phyloP scores from a whole-genome alignment of 2,113 vertebrate species.

The Gallinago jamesoni region DNA sequence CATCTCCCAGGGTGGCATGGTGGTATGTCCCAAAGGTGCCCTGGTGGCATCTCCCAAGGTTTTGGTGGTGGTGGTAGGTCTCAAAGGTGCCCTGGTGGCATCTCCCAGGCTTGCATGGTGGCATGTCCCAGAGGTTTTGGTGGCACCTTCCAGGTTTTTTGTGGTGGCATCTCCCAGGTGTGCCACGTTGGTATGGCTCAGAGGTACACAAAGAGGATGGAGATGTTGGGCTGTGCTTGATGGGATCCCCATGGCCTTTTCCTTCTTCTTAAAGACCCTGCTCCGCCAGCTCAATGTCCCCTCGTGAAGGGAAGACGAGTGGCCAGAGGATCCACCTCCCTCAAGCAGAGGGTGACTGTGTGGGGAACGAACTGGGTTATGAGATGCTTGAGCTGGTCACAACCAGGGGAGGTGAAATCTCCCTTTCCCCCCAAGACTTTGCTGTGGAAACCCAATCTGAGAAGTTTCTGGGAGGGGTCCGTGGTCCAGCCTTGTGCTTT shows the following conservation, averaged over 20 bases:
- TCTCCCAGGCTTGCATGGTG: too few relatives aligned
- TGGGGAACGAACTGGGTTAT: background rate
- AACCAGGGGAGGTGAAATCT: background rate
- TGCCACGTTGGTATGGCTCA: background rate
- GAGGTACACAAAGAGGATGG: background rate
- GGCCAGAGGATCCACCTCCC: rapidly evolving
- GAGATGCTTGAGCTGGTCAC: background rate
- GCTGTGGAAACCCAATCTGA: background rate
- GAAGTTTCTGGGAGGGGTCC: background rate
- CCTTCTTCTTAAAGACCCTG: background rate
- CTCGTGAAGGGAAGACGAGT: rapidly evolving
- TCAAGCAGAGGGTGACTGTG: background rate
- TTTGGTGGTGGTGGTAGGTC: rapidly evolving
- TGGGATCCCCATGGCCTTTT: background rate
- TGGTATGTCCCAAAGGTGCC: background rate
- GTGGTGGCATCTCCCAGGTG: background rate
- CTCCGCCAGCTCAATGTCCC: background rate
- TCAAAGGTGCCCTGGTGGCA: too few relatives aligned
- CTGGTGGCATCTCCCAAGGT: background rate
- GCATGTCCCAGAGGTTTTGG: too few relatives aligned
- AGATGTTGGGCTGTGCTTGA: background rate
- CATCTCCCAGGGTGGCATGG: too few relatives aligned
- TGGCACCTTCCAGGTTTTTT: background rate
- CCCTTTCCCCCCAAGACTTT: background rate
- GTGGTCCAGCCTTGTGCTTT: background rate